Percentiles rank a stretch among this genome's conserved stretches.
Evolutionary conservation across 2,797 vertebrate species (phyloP).

Genomic region (Pantherophis alleghaniensis): DNA sequence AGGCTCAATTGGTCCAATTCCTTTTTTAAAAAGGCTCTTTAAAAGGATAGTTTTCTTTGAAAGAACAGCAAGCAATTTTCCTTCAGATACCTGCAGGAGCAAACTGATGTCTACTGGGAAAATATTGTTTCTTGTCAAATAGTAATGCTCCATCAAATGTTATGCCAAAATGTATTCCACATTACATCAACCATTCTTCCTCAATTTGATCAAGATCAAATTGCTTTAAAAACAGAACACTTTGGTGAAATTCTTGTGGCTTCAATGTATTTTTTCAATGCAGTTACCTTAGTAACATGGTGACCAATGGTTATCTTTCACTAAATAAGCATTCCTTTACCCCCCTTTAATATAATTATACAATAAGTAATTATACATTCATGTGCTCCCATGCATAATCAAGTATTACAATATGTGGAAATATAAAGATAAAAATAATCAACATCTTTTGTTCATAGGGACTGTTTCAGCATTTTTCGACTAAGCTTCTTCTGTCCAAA

Average conservation of each 20-base stretch:
- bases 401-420: not conserved
- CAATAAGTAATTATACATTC: not conserved
- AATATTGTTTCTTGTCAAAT: not conserved
- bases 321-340: not conserved
- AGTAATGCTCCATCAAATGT: not conserved
- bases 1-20: not conserved
- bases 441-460: not conserved
- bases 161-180: not conserved
- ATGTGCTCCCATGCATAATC: not conserved
- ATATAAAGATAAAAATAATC: not conserved
- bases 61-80: not conserved
- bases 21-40: not conserved
- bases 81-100: not conserved
- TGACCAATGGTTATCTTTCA: not conserved
- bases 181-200: not conserved
- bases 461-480: not conserved
- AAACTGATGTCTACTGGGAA: not conserved
- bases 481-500: not conserved
- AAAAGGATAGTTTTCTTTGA: not conserved
- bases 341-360: not conserved
- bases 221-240: not conserved
- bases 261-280: not conserved
- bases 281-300: not conserved
- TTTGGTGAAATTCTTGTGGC: not conserved
- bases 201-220: not conserved